Conservation (phyloP, 2,797 vertebrate genomes). For the Paratrypauchen microcephalus region DNA sequence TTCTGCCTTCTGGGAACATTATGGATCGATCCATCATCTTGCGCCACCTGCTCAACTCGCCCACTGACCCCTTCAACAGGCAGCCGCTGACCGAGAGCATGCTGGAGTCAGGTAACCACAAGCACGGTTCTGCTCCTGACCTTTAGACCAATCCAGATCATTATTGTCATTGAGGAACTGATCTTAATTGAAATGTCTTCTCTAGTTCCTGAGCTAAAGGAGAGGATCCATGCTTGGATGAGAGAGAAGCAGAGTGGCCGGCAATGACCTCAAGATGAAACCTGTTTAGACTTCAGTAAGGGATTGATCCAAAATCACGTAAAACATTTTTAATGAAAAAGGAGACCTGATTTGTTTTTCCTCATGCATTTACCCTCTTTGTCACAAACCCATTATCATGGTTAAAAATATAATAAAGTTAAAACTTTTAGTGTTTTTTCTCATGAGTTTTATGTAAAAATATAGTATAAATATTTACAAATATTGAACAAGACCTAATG, state of each 20-base stretch:
- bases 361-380: constrained; percentile 65
- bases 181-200: constrained; percentile 7
- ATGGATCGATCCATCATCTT: constrained; percentile 98
- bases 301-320: constrained; percentile 66
- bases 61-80: constrained; percentile 97
- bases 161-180: neutral
- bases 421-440: constrained; percentile 76
- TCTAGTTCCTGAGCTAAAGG: constrained; percentile 95
- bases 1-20: constrained; percentile 93
- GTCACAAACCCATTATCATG: constrained; percentile 70
- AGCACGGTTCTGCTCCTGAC: neutral
- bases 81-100: constrained; percentile 96
- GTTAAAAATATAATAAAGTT: constrained; percentile 82
- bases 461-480: constrained; percentile 70
- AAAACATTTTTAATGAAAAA: constrained; percentile 50
- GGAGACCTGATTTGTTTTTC: constrained; percentile 57
- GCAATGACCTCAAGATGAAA: constrained; percentile 52
- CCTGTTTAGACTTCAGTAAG: constrained; percentile 55
- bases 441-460: constrained; percentile 76
- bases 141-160: too few species aligned
- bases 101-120: constrained; percentile 90
- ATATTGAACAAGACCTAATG: constrained; percentile 72
- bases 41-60: constrained; percentile 95
- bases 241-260: constrained; percentile 88
- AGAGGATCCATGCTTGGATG: constrained; percentile 97